Conservation (phyloP, 2,888 invertebrate genomes). For the Conops quadrifasciatus region DNA sequence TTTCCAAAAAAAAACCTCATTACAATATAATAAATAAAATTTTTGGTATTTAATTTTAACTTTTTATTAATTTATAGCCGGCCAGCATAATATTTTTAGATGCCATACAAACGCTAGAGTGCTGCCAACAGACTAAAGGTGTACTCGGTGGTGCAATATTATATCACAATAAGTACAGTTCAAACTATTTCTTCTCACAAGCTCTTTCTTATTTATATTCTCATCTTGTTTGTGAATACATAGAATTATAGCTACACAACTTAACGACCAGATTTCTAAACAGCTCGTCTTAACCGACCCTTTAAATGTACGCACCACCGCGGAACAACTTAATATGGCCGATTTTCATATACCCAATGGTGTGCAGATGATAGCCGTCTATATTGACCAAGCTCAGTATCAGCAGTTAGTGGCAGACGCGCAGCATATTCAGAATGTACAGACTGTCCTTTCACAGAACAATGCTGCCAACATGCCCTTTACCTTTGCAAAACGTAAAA, state of each 20-base stretch:
- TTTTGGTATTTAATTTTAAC: constrained; percentile 16
- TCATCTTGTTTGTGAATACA: constrained; percentile 47
- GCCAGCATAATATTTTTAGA: constrained; percentile 87
- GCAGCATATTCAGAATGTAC: constrained; percentile 63
- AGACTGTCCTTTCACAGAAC: constrained; percentile 47
- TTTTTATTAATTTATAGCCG: constrained; percentile 70
- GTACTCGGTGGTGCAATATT: constrained; percentile 86
- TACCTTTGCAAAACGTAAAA: constrained; percentile 65
- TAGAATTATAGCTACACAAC: constrained; percentile 83
- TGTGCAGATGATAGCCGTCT: constrained; percentile 81
- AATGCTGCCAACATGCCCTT: constrained; percentile 51
- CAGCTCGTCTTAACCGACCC: constrained; percentile 84
- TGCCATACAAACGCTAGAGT: constrained; percentile 85
- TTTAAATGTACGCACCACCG: constrained; percentile 82
- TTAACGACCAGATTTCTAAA: constrained; percentile 78
- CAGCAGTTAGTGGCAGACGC: constrained; percentile 67
- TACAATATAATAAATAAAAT: constrained; percentile 1
- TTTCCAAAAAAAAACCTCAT: constrained; percentile 2
- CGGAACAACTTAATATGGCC: constrained; percentile 70
- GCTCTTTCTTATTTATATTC: not conserved
- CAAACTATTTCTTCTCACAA: not conserved
- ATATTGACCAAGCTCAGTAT: constrained; percentile 74
- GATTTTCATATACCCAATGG: constrained; percentile 81
- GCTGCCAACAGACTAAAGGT: constrained; percentile 80
- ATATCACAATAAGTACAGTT: constrained; percentile 86